Percentiles rank a stretch among this genome's conserved stretches.
These are phyloP conservation scores for Lytechinus variegatus DNA, from an alignment of 35 echinoderm and acorn worm genomes.

Conservation along the genomic window DNA sequence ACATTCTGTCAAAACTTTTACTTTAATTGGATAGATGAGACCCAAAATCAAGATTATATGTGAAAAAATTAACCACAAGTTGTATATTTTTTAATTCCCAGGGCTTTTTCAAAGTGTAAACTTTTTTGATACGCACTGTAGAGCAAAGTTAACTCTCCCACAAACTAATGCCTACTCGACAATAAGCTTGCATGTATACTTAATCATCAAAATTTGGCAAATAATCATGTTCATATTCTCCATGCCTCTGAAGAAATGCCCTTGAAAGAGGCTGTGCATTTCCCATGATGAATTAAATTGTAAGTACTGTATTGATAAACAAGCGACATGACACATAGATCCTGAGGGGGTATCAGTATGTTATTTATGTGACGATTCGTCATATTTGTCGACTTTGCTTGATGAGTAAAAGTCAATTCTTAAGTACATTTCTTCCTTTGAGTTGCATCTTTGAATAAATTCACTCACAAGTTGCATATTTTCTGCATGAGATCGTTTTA, in stretches of 20 bases:
- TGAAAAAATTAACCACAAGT: too few species aligned
- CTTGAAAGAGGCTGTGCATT: not conserved
- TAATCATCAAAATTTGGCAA: not conserved
- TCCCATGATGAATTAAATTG: not conserved
- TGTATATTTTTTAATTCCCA: too few species aligned
- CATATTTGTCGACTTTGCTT: not conserved
- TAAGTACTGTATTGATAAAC: not conserved
- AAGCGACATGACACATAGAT: not conserved
- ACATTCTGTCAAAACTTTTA: too few species aligned
- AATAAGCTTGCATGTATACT: not conserved
- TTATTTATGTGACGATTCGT: not conserved
- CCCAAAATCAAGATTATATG: too few species aligned
- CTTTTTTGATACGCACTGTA: too few species aligned
- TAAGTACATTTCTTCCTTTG: too few species aligned
- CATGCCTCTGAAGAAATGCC: not conserved
- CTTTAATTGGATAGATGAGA: too few species aligned
- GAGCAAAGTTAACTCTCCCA: too few species aligned
- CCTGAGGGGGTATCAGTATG: not conserved
- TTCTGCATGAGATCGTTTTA: too few species aligned
- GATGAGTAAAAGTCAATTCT: not conserved
- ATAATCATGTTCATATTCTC: not conserved
- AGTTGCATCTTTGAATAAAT: too few species aligned
- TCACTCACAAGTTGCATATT: too few species aligned
- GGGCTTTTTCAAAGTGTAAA: too few species aligned
- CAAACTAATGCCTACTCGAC: not conserved